Evolutionary conservation across 1,140 invertebrate genomes (phyloP).

Genomic region (Penaeus vannamei): DNA sequence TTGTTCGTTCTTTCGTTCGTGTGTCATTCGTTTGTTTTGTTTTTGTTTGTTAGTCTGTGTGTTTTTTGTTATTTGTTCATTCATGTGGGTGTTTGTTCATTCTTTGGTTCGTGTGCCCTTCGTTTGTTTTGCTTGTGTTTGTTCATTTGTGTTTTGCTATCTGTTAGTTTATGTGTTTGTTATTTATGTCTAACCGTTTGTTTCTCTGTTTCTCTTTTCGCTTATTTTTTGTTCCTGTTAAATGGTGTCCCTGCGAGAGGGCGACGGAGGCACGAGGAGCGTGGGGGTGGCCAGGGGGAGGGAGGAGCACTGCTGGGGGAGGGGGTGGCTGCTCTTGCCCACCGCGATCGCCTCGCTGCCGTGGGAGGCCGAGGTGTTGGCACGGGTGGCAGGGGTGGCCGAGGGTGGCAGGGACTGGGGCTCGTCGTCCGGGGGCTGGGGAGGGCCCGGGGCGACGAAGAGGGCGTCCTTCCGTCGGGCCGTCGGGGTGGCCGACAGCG

Average conservation of each 20-base stretch:
- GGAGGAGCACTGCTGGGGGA: slow-evolving; percentile 41
- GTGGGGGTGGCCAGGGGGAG: slow-evolving; percentile 46
- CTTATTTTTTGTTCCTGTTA: background rate
- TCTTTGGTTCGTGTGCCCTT: too few species aligned
- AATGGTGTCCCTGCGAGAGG: slow-evolving; percentile 56
- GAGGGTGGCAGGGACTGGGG: background rate
- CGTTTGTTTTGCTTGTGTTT: too few species aligned
- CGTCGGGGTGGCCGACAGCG: slow-evolving; percentile 37
- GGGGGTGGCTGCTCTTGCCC: background rate
- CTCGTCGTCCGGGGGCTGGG: slow-evolving; percentile 2
- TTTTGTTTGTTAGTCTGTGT: too few species aligned
- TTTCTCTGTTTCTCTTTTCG: too few species aligned
- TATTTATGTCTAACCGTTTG: too few species aligned
- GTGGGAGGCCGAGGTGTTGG: slow-evolving; percentile 1
- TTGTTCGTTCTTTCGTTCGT: too few species aligned
- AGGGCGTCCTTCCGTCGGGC: slow-evolving; percentile 21
- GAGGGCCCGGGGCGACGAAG: slow-evolving; percentile 7
- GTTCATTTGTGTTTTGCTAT: too few species aligned
- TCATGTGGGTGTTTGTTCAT: too few species aligned
- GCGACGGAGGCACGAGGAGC: slow-evolving; percentile 43
- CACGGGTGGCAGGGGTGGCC: background rate
- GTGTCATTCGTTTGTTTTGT: too few species aligned
- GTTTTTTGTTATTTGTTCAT: too few species aligned
- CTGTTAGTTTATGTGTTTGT: too few species aligned
- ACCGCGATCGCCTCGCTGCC: slow-evolving; percentile 1